Conservation (phyloP, 2,797 vertebrate genomes). For the Leptoclinus maculatus region DNA sequence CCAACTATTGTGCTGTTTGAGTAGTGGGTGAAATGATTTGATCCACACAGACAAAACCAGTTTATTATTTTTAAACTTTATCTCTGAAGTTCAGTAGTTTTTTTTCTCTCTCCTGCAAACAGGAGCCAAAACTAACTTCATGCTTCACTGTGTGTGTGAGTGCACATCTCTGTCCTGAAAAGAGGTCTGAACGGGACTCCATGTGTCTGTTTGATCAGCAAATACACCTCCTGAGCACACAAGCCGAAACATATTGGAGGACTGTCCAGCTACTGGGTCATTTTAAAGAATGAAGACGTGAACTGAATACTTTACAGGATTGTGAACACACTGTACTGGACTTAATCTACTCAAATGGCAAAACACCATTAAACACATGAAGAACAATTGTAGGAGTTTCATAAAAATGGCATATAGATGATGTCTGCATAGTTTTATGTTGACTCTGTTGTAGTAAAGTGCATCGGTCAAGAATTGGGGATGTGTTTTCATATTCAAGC, state of each 20-base stretch:
- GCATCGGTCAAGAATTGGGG: background rate
- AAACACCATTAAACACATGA: background rate
- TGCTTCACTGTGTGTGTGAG: constrained; percentile 6
- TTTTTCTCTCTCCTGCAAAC: background rate
- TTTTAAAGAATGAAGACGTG: constrained; percentile 32
- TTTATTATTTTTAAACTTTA: background rate
- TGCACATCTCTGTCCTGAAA: constrained; percentile 1
- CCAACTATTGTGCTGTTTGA: background rate
- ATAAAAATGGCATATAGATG: background rate
- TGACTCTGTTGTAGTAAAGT: background rate
- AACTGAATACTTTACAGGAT: constrained; percentile 10
- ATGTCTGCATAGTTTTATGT: background rate
- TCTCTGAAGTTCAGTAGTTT: background rate
- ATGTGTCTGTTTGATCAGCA: constrained; percentile 50
- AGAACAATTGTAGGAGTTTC: background rate
- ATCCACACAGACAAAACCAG: background rate
- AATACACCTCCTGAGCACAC: constrained; percentile 37
- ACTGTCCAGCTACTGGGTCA: constrained; percentile 5
- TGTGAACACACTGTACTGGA: constrained; percentile 8
- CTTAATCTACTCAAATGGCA: background rate
- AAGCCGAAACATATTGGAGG: background rate
- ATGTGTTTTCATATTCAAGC: constrained; percentile 5
- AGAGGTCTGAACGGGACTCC: constrained; percentile 14
- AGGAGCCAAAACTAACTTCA: background rate
- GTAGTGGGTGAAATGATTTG: background rate